phyloP scores from a whole-genome alignment of 2,888 invertebrate genomes.

The Eupithecia vulgata region DNA sequence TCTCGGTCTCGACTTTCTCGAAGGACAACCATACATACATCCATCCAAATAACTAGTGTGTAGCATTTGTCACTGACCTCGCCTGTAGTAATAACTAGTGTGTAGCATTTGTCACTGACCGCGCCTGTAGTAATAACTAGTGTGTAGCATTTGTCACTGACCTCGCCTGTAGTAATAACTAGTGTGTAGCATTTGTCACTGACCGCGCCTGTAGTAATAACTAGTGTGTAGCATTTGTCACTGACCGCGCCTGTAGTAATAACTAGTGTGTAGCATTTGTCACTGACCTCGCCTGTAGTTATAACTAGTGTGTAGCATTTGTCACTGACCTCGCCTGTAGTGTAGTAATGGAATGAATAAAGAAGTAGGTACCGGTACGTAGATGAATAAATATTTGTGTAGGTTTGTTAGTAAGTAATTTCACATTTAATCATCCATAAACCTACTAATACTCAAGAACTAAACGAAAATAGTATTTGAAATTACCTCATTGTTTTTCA shows the following conservation, averaged over 20 bases:
- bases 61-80: not conserved
- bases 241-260: not conserved
- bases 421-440: not conserved
- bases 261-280: not conserved
- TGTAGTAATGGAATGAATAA: not conserved
- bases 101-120: not conserved
- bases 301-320: not conserved
- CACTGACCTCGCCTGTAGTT: not conserved
- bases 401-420: not conserved
- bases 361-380: not conserved
- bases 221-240: not conserved
- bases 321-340: not conserved
- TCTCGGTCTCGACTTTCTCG: too few species aligned
- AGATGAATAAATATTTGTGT: not conserved
- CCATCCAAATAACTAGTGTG: not conserved
- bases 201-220: not conserved
- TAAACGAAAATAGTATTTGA: not conserved
- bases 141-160: not conserved
- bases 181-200: not conserved
- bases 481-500: not conserved
- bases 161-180: not conserved
- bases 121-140: not conserved
- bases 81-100: not conserved
- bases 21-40: not conserved
- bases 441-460: not conserved